phyloP scores from a whole-genome alignment of 2,113 vertebrate species.

The Macquaria ambigua region DNA sequence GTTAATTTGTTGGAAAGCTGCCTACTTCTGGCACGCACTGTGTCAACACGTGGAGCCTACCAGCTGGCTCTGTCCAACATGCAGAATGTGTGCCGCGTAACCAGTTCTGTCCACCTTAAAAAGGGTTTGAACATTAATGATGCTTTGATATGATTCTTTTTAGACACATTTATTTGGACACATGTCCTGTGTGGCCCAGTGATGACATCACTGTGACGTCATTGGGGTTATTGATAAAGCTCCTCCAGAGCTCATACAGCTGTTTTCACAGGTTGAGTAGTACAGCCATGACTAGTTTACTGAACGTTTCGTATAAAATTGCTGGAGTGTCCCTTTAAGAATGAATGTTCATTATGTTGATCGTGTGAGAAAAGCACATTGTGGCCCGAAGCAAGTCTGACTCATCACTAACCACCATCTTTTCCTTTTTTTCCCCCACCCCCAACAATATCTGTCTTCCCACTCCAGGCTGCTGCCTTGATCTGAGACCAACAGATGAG shows the following conservation, averaged over 20 bases:
- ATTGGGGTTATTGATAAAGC: background rate
- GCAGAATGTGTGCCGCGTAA: constrained; percentile 20
- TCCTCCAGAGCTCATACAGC: background rate
- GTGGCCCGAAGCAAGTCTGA: background rate
- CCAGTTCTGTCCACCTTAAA: background rate
- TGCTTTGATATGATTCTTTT: background rate
- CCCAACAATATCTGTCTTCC: background rate
- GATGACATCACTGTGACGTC: background rate
- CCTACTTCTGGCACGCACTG: constrained; percentile 57
- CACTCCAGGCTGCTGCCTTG: constrained; percentile 36
- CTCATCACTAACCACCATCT: background rate
- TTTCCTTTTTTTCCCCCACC: background rate
- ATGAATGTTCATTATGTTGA: background rate
- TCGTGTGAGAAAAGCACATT: background rate
- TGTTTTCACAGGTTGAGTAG: background rate
- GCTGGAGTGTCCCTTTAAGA: background rate
- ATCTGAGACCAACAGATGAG: constrained; percentile 48
- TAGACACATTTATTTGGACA: background rate
- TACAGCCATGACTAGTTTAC: background rate
- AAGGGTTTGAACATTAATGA: background rate
- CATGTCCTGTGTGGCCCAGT: no score
- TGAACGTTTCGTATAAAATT: background rate
- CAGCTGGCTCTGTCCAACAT: constrained; percentile 33
- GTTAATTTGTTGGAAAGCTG: constrained; percentile 71
- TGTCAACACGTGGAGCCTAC: constrained; percentile 45